Evolutionary conservation across 1,140 invertebrate genomes (phyloP), one percentile per base, ranked within the genome.

Genomic region (Drosophila watanabei): DNA sequence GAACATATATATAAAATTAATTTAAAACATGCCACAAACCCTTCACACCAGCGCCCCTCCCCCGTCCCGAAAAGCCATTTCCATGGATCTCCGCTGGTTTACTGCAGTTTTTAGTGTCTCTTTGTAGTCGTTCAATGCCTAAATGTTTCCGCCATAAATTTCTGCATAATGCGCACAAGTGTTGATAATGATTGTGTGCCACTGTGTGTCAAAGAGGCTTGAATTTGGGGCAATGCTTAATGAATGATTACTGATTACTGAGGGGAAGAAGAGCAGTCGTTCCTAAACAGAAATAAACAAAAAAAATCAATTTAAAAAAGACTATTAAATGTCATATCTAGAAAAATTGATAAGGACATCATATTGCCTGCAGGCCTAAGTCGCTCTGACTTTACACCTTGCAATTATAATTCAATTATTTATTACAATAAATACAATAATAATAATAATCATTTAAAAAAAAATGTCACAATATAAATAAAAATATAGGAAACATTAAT

Each of bases 131-230:
- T 75, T 73, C 46, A 60, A 56, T 63, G 58, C 57, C 79, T 86
- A 87, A 86, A 75, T 82, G 69, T 49, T 79, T 86, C 79, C 79
- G 58, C 48, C 48, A 79, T 82, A 75, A 64, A 79, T 70, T 82
- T 78, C 28, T 63, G 51, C 64, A 85, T 77, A 81, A 75, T 79
- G 64, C 71, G 49, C 76, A 63, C 57, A 84, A 75, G 58, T 79
- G 81, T 66, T 78, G 61, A 64, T 77, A 84, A 84, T 80, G 77
- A 33, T 32, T 45, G 51, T 41, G 51, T 58, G 24, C 33, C 16
- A 52, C 33, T 54, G 48, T 56, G 62, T 33, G 46, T 28, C 28
- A 30, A 18, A 33, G 30, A 7, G 49, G 32, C 18, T 0, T 56
- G 14, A 56, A n/a, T 13, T 10, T 10, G 52, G 18, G 52, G 13